These are phyloP conservation scores for Pegoplata infirma DNA, from an alignment of 2,888 invertebrate genomes.

Conservation along the genomic window DNA sequence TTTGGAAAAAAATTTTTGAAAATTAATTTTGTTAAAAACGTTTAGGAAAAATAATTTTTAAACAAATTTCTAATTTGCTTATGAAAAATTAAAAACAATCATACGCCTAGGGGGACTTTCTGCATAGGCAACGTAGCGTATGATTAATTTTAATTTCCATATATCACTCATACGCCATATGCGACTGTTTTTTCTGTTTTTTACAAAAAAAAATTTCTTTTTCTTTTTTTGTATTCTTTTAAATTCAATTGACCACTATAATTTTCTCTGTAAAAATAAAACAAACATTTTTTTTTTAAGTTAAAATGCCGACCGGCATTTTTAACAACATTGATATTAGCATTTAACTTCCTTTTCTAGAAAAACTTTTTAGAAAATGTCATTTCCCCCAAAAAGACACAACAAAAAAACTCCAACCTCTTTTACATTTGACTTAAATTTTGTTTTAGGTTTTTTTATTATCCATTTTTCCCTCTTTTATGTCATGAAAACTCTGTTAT, in stretches of 20 bases:
- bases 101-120: too few species aligned
- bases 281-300: slow-evolving; percentile 39
- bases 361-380: slow-evolving; percentile 5
- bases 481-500: slow-evolving; percentile 44
- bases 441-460: slow-evolving; percentile 44
- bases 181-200: too few species aligned
- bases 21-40: too few species aligned
- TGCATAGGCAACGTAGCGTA: too few species aligned
- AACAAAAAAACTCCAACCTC: not conserved
- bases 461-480: not conserved
- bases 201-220: slow-evolving; percentile 18
- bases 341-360: slow-evolving; percentile 55
- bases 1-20: too few species aligned
- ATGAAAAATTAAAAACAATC: too few species aligned
- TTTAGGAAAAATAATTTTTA: too few species aligned
- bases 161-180: slow-evolving; percentile 43
- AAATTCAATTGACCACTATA: slow-evolving; percentile 60
- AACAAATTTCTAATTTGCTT: too few species aligned
- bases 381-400: not conserved
- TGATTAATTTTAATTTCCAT: not conserved
- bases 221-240: slow-evolving; percentile 29
- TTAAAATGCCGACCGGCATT: slow-evolving; percentile 57
- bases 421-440: too few species aligned
- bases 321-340: slow-evolving; percentile 61
- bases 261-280: slow-evolving; percentile 42